Percentiles rank a stretch among this genome's conserved stretches.
Evolutionary conservation across 2,888 invertebrate species (phyloP).

Genomic region (Conomelus anceps): DNA sequence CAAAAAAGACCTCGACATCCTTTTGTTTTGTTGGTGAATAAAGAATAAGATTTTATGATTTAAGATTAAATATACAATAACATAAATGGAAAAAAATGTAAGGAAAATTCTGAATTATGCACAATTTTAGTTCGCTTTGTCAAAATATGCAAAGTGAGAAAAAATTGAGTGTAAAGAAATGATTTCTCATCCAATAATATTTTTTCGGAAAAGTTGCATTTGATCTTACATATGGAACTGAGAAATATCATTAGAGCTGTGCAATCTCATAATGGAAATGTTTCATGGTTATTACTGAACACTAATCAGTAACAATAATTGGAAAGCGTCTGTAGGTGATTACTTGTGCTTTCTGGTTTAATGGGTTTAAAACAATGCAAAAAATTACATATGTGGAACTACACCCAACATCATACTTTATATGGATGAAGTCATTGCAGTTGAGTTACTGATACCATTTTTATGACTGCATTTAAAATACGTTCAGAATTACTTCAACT

Average conservation of each 20-base stretch:
- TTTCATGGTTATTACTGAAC: too few relatives aligned
- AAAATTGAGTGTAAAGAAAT: too few relatives aligned
- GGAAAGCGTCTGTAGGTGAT: not conserved
- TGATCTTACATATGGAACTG: not conserved
- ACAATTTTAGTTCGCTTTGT: too few relatives aligned
- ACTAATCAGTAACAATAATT: not conserved
- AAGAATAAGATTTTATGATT: too few relatives aligned
- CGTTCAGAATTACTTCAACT: not conserved
- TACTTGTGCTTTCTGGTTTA: not conserved
- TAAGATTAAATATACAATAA: too few relatives aligned
- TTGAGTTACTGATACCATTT: not conserved
- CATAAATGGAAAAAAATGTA: too few relatives aligned
- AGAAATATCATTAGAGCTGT: not conserved
- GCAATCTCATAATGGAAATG: not conserved
- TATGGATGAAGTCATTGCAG: not conserved
- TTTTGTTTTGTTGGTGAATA: too few relatives aligned
- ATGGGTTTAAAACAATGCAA: not conserved
- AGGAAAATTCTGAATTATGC: too few relatives aligned
- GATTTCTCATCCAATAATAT: too few relatives aligned
- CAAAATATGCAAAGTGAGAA: too few relatives aligned
- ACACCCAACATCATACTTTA: not conserved
- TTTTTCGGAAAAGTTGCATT: too few relatives aligned
- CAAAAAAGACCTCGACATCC: too few relatives aligned
- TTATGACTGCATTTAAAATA: not conserved
- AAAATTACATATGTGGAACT: not conserved